These are phyloP conservation scores for Temnothorax longispinosus DNA, from an alignment of 1,140 invertebrate species.

Conservation along the genomic window DNA sequence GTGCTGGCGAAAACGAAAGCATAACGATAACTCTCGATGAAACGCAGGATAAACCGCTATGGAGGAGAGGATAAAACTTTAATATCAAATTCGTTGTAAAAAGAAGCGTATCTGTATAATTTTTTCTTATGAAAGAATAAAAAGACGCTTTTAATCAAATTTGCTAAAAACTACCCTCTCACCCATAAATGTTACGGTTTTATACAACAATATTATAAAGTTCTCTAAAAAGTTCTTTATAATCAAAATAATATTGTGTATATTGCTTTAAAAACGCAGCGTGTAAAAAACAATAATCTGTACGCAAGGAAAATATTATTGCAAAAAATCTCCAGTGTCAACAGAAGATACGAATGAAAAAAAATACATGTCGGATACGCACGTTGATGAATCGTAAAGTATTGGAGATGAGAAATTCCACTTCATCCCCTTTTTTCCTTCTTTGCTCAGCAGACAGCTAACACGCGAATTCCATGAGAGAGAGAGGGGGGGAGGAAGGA, in stretches of 20 bases:
- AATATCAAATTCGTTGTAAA: slow-evolving; percentile 7
- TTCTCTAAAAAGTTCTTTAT: background rate
- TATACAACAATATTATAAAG: background rate
- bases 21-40: slow-evolving; percentile 39
- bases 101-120: background rate
- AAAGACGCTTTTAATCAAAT: background rate
- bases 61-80: background rate
- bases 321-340: background rate
- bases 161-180: background rate
- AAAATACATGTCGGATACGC: background rate
- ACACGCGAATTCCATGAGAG: slow-evolving; percentile 60
- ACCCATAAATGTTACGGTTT: background rate
- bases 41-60: background rate
- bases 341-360: background rate
- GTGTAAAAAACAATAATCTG: background rate
- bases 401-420: slow-evolving; percentile 67
- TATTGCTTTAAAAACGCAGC: background rate
- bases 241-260: background rate
- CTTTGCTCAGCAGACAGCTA: background rate
- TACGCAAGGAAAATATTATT: background rate
- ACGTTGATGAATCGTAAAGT: slow-evolving; percentile 5
- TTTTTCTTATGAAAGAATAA: background rate
- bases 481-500: background rate
- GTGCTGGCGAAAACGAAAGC: slow-evolving; percentile 34
- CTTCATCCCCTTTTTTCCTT: background rate